Percentiles rank a stretch among this genome's conserved stretches.
Evolutionary conservation across 2,888 invertebrate species (phyloP).

Genomic region (Stenotaenia linearis): DNA sequence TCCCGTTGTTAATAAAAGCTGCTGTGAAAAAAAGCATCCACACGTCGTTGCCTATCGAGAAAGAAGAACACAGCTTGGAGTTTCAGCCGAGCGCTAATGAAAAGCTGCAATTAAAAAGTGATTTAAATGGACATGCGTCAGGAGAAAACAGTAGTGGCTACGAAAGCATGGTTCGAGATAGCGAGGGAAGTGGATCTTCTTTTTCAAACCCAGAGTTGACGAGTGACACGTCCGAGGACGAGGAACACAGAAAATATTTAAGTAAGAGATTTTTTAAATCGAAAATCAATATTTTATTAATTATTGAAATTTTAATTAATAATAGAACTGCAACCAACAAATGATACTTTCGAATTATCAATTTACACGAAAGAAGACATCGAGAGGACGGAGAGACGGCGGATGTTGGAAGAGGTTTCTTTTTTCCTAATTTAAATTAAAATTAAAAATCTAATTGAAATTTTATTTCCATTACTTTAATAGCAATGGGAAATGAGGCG

Average conservation of each 20-base stretch:
- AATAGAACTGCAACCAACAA: neutral
- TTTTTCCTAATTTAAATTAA: neutral
- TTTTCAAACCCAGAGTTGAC: constrained; percentile 27
- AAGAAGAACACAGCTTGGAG: too few relatives aligned
- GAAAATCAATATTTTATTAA: too few relatives aligned
- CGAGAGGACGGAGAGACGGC: constrained; percentile 51
- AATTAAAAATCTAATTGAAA: neutral
- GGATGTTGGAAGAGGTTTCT: constrained; percentile 46
- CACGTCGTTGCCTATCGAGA: too few relatives aligned
- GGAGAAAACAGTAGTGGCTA: constrained; percentile 73
- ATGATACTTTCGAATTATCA: constrained; percentile 44
- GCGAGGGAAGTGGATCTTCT: constrained; percentile 39
- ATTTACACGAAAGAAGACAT: constrained; percentile 53
- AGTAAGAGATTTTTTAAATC: neutral
- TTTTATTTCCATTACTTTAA: neutral
- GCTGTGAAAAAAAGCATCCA: neutral
- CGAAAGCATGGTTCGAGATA: constrained; percentile 74
- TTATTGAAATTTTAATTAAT: too few relatives aligned
- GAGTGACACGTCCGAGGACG: constrained; percentile 32
- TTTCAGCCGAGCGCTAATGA: neutral
- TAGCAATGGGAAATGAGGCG: neutral
- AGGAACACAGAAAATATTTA: constrained; percentile 38
- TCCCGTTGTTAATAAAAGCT: neutral
- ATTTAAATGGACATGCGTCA: constrained; percentile 7
- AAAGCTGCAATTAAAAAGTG: neutral